Evolutionary conservation across 2,888 invertebrate genomes (phyloP).

Genomic region (Halictus quadricinctus): DNA sequence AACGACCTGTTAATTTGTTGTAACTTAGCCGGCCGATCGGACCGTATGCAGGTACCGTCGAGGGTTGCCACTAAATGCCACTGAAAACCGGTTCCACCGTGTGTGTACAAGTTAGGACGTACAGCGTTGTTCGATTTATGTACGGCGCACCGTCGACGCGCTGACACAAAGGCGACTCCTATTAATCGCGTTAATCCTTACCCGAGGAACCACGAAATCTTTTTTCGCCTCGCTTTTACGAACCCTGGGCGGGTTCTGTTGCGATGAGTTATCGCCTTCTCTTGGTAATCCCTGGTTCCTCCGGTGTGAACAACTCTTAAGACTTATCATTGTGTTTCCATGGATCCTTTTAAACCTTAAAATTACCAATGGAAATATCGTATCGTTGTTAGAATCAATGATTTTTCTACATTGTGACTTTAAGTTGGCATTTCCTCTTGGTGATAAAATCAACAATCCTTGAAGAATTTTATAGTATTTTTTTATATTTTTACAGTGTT

Average conservation of each 20-base stretch:
- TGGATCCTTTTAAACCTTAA: background rate
- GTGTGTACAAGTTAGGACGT: constrained; percentile 40
- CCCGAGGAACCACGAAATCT: background rate
- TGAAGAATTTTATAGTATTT: too few species aligned
- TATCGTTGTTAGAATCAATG: background rate
- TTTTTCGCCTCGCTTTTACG: background rate
- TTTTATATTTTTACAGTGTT: too few species aligned
- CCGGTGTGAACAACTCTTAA: background rate
- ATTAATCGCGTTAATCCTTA: constrained; percentile 58
- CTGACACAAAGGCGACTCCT: constrained; percentile 52
- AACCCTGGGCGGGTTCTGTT: too few species aligned
- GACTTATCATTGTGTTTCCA: background rate
- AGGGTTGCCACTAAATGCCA: constrained; percentile 62
- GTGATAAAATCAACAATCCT: too few species aligned
- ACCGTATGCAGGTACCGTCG: constrained; percentile 34
- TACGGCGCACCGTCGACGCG: constrained; percentile 58
- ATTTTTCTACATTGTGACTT: background rate
- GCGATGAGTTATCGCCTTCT: background rate
- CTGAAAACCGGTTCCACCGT: constrained; percentile 55
- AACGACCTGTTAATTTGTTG: constrained; percentile 67
- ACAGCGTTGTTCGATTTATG: constrained; percentile 58
- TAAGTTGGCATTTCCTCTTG: too few species aligned
- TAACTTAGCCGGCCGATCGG: constrained; percentile 59
- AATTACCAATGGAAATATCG: background rate
- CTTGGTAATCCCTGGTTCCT: background rate